Percentiles rank a stretch among this genome's conserved stretches.
phyloP scores from a whole-genome alignment of 2,113 vertebrate genomes.

The Taurulus bubalis region DNA sequence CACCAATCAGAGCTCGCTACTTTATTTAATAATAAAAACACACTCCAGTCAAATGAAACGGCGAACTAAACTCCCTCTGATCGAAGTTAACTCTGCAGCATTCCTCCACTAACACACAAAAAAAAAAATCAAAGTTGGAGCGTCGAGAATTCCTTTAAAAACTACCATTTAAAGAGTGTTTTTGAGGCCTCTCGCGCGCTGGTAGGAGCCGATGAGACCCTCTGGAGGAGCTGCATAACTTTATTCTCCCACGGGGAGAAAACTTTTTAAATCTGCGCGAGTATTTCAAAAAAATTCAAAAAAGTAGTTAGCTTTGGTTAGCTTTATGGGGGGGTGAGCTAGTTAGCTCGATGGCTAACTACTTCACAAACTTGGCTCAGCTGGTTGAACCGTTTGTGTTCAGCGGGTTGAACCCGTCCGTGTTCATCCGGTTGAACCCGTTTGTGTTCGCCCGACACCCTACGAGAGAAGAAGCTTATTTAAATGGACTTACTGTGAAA shows the following conservation, averaged over 20 bases:
- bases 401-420: too few relatives aligned
- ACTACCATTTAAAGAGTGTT: neutral
- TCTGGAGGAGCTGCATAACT: too few relatives aligned
- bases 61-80: neutral
- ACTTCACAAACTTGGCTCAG: constrained; percentile 48
- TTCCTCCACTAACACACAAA: constrained; percentile 70
- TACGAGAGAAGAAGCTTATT: neutral
- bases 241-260: too few relatives aligned
- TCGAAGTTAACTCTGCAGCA: constrained; percentile 60
- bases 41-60: too few relatives aligned
- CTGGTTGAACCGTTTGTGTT: neutral
- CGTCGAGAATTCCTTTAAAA: constrained; percentile 44
- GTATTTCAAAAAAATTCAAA: neutral
- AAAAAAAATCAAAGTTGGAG: constrained; percentile 60
- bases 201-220: too few relatives aligned
- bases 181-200: too few relatives aligned
- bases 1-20: too few relatives aligned
- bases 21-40: too few relatives aligned
- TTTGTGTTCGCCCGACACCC: too few relatives aligned
- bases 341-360: constrained; percentile 52
- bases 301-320: constrained; percentile 50
- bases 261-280: too few relatives aligned
- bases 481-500: constrained; percentile 70
- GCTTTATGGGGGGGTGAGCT: neutral
- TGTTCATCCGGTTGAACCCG: too few relatives aligned